Evolutionary conservation across 2,113 vertebrate genomes (phyloP).

Genomic region (Chunga burmeisteri): DNA sequence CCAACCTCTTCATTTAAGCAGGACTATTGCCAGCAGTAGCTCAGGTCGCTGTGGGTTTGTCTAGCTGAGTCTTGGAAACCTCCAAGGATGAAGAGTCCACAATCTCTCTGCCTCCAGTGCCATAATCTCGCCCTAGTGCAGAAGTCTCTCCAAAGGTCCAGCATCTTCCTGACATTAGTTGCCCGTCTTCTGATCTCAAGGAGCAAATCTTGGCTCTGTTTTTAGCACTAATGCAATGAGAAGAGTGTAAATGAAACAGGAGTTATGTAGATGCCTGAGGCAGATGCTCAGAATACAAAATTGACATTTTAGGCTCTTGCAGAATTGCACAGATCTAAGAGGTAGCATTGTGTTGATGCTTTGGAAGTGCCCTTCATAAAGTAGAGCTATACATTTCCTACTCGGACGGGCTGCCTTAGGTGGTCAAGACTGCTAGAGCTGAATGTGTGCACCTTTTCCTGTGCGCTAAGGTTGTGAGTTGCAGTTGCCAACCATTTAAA

Average conservation of each 20-base stretch:
- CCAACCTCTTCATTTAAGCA: background rate
- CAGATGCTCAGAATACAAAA: background rate
- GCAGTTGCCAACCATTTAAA: background rate
- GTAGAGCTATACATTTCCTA: background rate
- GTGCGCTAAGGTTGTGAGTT: background rate
- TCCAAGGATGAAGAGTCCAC: background rate
- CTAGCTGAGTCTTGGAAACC: background rate
- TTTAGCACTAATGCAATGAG: background rate
- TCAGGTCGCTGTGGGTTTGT: background rate
- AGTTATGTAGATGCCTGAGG: background rate
- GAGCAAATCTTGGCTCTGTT: background rate
- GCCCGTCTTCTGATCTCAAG: background rate
- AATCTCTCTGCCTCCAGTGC: background rate
- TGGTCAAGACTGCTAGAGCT: background rate
- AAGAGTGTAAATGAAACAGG: background rate
- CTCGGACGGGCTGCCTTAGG: background rate
- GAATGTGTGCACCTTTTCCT: background rate
- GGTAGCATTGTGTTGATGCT: accelerated
- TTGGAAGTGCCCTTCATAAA: background rate
- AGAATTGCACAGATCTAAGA: background rate
- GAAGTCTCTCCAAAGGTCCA: background rate
- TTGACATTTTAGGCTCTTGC: background rate
- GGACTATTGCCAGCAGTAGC: background rate
- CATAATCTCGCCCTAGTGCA: background rate
- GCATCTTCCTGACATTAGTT: background rate